Base-by-base conservation (phyloP, 64 coral and sea anemone species). In the Montipora capricornis region DNA sequence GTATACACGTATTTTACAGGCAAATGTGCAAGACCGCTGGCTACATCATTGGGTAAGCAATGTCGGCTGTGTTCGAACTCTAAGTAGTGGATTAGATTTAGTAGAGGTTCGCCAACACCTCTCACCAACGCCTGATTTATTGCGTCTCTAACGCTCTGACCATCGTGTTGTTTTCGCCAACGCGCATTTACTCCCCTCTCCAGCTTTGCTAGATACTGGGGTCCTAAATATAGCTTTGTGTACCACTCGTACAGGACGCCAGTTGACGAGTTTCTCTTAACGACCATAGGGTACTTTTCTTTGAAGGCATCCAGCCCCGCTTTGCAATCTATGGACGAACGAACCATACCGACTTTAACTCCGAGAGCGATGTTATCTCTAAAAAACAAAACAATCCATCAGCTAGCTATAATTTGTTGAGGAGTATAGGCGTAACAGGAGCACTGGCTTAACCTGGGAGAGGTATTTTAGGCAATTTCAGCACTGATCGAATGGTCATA, bases 1-100 rank as follows among this genome's bases (percentile, higher is more conserved):
- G 88, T 87, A 49, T 99, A 99, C 55, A 99, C 92, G 77, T 89
- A 95, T 15, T 99, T 86, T 3, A 99, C 74, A 17, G 98, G 98
- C 66, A 99, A 80, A 74, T 82, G 73, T 15, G 87, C 92, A 8
- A 99, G 94, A 92, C 98, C 98, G 49, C 98, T 99, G 5, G 94
- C 91, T 48, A 96, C 80, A 49, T 85, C 88, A 70, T 84, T 87
- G 20, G 98, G 95, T 9, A 95, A 17, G 55, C 98, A 99, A 53
- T 99, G 98, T 57, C 89, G 74, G 47, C 89, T 87, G 19, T 93
- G 92, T 60, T 88, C 20, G 5, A 70, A 79, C 46, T 93, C 92
- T 20, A 93, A 74, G 29, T 60, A 93, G 10, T 57, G 24, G 47
- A 93, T 88, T 2, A 93, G 64, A 4, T 80, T 78, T 9, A 93